These are phyloP conservation scores for Syrmaticus mikado DNA, from an alignment of 2,113 vertebrate genomes.

Conservation along the genomic window DNA sequence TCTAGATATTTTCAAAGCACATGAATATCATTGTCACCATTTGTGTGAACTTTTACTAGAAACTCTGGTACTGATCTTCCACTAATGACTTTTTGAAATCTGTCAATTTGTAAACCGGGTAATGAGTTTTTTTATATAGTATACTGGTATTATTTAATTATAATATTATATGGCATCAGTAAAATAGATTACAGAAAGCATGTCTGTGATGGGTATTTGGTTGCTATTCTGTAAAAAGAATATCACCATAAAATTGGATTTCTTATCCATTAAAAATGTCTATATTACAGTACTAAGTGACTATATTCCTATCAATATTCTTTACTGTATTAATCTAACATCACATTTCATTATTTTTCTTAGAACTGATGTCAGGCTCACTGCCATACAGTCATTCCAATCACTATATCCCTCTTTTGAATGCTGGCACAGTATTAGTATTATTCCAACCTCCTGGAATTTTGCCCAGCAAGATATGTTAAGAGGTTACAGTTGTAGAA, in stretches of 20 bases:
- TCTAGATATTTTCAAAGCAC: background rate
- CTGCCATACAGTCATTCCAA: background rate
- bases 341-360: conserved; percentile 7
- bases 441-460: background rate
- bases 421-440: background rate
- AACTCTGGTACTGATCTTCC: background rate
- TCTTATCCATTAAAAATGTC: background rate
- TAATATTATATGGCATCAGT: background rate
- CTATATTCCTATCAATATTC: background rate
- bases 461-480: background rate
- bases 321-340: background rate
- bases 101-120: background rate
- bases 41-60: background rate
- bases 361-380: background rate
- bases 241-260: background rate
- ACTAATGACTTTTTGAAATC: background rate
- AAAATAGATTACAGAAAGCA: background rate
- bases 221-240: background rate
- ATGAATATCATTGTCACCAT: background rate
- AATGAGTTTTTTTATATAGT: background rate
- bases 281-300: background rate
- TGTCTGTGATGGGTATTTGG: background rate
- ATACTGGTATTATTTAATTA: background rate
- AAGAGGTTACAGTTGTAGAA: background rate
- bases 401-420: background rate